A percentile compares a stretch with the other conserved stretches of the same genome.
Evolutionary conservation across 2,888 invertebrate species (phyloP).

Genomic region (Zeuzera pyrina): DNA sequence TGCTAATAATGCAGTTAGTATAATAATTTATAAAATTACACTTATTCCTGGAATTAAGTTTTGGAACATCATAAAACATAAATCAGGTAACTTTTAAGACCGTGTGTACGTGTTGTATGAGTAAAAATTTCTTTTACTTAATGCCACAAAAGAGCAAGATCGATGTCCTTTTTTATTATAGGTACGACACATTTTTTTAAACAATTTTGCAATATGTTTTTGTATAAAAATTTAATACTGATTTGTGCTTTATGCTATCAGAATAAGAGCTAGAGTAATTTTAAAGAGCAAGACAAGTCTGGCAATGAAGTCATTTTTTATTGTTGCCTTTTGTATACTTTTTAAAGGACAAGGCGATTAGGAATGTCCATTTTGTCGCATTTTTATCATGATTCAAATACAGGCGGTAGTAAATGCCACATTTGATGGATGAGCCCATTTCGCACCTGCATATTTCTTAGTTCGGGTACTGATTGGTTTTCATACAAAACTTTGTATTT

Average conservation of each 20-base stretch:
- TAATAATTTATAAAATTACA: too few species aligned
- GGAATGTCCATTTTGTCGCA: constrained; percentile 60
- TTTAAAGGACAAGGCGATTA: constrained; percentile 61
- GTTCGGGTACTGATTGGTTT: constrained; percentile 2
- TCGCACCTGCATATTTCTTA: constrained; percentile 41
- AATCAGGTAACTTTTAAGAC: too few species aligned
- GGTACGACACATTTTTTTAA: constrained; percentile 25
- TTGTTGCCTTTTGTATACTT: constrained; percentile 56
- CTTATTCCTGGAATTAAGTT: too few species aligned
- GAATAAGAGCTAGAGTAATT: too few species aligned
- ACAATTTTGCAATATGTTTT: constrained; percentile 3
- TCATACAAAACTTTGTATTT: too few species aligned
- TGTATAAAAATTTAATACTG: neutral
- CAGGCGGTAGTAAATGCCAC: constrained; percentile 55
- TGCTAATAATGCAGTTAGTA: too few species aligned
- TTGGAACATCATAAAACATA: too few species aligned
- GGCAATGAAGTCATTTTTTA: too few species aligned
- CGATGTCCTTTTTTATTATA: constrained; percentile 49
- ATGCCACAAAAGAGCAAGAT: constrained; percentile 44
- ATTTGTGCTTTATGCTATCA: too few species aligned
- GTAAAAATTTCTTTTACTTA: too few species aligned
- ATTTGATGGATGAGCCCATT: constrained; percentile 48
- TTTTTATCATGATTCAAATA: constrained; percentile 36
- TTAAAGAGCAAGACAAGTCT: too few species aligned
- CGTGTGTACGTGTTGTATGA: too few species aligned